phyloP scores from a whole-genome alignment of 2,113 vertebrate genomes.

The Marmota monax region DNA sequence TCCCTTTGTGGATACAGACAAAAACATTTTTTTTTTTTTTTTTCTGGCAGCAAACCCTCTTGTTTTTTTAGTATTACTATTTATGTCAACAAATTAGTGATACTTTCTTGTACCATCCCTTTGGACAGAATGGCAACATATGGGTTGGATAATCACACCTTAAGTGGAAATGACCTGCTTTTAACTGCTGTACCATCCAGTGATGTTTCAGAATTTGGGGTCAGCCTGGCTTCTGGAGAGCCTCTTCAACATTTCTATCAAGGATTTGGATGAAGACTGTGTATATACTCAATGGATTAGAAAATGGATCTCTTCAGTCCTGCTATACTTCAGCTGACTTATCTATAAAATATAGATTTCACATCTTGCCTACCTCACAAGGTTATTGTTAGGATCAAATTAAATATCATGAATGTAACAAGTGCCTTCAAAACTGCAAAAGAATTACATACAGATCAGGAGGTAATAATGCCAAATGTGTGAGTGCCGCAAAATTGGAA shows the following conservation, averaged over 20 bases:
- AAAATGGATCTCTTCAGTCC: constrained; percentile 51
- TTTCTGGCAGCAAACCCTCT: neutral
- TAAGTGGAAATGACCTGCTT: constrained; percentile 9
- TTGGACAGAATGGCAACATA: constrained; percentile 1
- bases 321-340: neutral
- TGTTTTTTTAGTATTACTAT: constrained; percentile 30
- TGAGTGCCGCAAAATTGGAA: constrained; percentile 48
- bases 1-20: constrained; percentile 20
- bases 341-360: constrained; percentile 29
- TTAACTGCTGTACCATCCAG: neutral
- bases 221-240: constrained; percentile 4
- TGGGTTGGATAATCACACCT: constrained; percentile 36
- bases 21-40: neutral
- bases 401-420: constrained; percentile 54
- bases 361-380: constrained; percentile 57
- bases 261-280: constrained; percentile 45
- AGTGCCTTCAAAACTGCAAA: constrained; percentile 62
- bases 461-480: constrained; percentile 41
- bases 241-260: constrained; percentile 45
- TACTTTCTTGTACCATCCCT: neutral
- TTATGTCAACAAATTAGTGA: neutral
- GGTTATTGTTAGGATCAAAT: constrained; percentile 54
- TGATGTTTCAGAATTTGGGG: constrained; percentile 44
- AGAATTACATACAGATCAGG: constrained; percentile 11
- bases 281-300: neutral